phyloP scores from a whole-genome alignment of 2,888 invertebrate species.

The Chymomyza procnemis region DNA sequence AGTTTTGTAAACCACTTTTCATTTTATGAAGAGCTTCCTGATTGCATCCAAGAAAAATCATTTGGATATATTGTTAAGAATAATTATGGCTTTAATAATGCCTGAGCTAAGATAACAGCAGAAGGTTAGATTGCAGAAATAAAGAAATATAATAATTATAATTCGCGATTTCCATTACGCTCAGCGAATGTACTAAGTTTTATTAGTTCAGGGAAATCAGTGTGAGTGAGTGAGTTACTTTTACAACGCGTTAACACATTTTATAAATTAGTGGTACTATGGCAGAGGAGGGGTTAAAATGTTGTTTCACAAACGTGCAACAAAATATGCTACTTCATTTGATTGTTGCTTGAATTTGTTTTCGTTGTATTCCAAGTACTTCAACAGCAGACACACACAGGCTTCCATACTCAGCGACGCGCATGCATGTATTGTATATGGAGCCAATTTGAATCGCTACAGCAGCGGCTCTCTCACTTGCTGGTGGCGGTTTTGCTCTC shows the following conservation, averaged over 20 bases:
- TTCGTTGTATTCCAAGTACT: slow-evolving; percentile 45
- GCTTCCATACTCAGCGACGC: slow-evolving; percentile 41
- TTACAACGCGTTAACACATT: neutral
- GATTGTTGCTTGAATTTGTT: slow-evolving; percentile 73
- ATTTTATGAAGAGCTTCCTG: too few species aligned
- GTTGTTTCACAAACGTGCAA: slow-evolving; percentile 22
- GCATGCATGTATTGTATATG: neutral
- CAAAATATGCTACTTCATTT: slow-evolving; percentile 66
- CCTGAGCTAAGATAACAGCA: too few species aligned
- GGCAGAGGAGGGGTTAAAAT: neutral
- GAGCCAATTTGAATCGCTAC: neutral
- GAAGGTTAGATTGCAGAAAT: too few species aligned
- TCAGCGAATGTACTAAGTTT: neutral
- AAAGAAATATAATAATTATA: too few species aligned
- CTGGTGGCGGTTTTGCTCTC: slow-evolving; percentile 21
- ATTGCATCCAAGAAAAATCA: too few species aligned
- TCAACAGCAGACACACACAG: neutral
- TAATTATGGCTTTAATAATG: too few species aligned
- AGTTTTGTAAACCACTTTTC: too few species aligned
- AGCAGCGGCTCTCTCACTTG: neutral
- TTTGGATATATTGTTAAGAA: too few species aligned
- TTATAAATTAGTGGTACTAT: neutral
- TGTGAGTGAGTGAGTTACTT: neutral
- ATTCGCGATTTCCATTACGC: too few species aligned
- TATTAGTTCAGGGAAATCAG: neutral